phyloP scores from a whole-genome alignment of 1,140 invertebrate species.

The Drosophila lacteicornis region DNA sequence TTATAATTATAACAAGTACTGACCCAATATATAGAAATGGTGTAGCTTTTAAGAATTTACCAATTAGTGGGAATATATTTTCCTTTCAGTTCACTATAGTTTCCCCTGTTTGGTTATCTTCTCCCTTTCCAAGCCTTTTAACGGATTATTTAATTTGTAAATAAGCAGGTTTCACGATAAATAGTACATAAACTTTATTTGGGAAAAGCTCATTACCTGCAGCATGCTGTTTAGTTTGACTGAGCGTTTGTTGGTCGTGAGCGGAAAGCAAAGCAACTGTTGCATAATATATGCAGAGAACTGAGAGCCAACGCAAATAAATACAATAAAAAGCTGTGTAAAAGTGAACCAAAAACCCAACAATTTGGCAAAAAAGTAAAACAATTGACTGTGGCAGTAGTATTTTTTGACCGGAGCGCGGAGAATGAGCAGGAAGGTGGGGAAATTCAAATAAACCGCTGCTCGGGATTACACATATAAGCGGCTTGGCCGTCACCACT shows the following conservation, averaged over 20 bases:
- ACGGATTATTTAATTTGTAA: slow-evolving; percentile 8
- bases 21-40: too few species aligned
- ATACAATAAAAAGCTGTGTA: slow-evolving; percentile 6
- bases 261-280: slow-evolving; percentile 5
- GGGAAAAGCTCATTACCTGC: slow-evolving; percentile 4
- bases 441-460: slow-evolving; percentile 64
- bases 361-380: slow-evolving; percentile 18
- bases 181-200: not conserved
- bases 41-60: too few species aligned
- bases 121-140: not conserved
- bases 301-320: not conserved
- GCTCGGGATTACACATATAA: slow-evolving; percentile 66
- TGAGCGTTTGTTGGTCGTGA: not conserved
- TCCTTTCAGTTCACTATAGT: not conserved
- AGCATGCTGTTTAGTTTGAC: slow-evolving; percentile 7
- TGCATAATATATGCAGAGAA: slow-evolving; percentile 14
- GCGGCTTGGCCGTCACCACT: slow-evolving; percentile 59
- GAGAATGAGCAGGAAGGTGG: slow-evolving; percentile 4
- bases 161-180: not conserved
- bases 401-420: slow-evolving; percentile 11
- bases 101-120: not conserved
- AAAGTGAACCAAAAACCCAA: slow-evolving; percentile 23
- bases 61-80: not conserved
- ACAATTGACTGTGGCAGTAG: slow-evolving; percentile 42
- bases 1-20: too few species aligned